Percentiles rank a stretch among this genome's conserved stretches.
Conservation (phyloP, 2,888 invertebrate genomes). For the Chalcis sispes region DNA sequence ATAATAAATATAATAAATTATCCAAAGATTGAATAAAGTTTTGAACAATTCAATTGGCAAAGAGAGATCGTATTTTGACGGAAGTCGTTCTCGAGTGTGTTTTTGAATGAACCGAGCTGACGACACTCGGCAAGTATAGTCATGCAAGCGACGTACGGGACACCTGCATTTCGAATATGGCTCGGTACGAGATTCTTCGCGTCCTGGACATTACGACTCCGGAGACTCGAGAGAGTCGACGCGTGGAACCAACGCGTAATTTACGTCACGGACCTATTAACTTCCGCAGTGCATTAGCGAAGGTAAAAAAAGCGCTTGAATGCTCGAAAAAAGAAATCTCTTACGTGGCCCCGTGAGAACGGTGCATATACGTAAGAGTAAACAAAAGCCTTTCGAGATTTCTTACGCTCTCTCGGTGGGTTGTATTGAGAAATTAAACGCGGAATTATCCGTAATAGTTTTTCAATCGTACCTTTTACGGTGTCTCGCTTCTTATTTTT, state of each 20-base stretch:
- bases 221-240: not conserved
- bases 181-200: constrained; percentile 65
- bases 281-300: constrained; percentile 47
- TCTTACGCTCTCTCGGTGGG: not conserved
- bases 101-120: constrained; percentile 22
- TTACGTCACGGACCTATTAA: constrained; percentile 52
- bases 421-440: constrained; percentile 29
- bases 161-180: constrained; percentile 70
- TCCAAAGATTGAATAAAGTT: not conserved
- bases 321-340: not conserved
- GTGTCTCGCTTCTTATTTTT: too few relatives aligned
- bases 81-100: not conserved
- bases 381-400: constrained; percentile 6
- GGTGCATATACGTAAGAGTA: not conserved
- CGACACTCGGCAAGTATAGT: constrained; percentile 40
- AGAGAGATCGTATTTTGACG: constrained; percentile 28
- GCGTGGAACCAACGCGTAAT: constrained; percentile 28
- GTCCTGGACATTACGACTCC: constrained; percentile 56
- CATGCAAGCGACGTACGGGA: constrained; percentile 61
- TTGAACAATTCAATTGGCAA: constrained; percentile 13
- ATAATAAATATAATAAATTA: too few relatives aligned
- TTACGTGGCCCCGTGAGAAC: constrained; percentile 15
- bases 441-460: not conserved
- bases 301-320: constrained; percentile 27
- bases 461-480: too few relatives aligned